Evolutionary conservation across 2,888 invertebrate genomes (phyloP), one percentile per base, ranked within the genome.

Genomic region (Acleris literana): DNA sequence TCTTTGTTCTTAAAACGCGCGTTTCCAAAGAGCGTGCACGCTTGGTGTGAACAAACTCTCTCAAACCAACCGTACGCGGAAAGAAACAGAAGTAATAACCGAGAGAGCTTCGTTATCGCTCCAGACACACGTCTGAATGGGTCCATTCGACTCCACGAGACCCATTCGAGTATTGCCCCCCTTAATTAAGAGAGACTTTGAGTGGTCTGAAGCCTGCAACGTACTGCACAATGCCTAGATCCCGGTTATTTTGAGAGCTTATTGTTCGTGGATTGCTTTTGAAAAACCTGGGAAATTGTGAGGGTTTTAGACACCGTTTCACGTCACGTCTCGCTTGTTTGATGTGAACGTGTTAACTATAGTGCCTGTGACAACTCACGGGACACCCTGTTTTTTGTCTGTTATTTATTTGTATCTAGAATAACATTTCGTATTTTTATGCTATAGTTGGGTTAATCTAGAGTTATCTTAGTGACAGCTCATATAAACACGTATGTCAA

Each of bases 131-230:
- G 85, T 84, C 81, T 89, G 85, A 86, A 88, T 87, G 79, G 84
- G 76, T 78, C 81, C 78, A 83, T 87, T 84, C 83, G 81, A 60
- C 67, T 68, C 55, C 63, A 55, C 74, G 76, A 82, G 83, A 76
- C 83, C 82, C 86, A 82, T 86, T 85, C 78, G 82, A 87, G 86
- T 79, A 87, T 86, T 82, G 80, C 86, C 85, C 83, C 85, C 85
- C 88, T 90, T 90, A 91, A 91, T 91, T 92, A 92, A 87, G 85
- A 84, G 85, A 78, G 82, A 82, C 82, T 83, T 77, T 70, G 87
- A 89, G 90, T 88, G 86, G 87, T 89, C 83, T 88, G 83, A 83
- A 83, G 81, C 82, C 39, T 80, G 77, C 72, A 75, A 76, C 73
- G 60, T 55, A 69, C 71, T 70, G 75, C 72, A 86, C 87, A 85